Base-by-base conservation (phyloP, 1,140 invertebrate species). In the Neodiprion virginianus region DNA sequence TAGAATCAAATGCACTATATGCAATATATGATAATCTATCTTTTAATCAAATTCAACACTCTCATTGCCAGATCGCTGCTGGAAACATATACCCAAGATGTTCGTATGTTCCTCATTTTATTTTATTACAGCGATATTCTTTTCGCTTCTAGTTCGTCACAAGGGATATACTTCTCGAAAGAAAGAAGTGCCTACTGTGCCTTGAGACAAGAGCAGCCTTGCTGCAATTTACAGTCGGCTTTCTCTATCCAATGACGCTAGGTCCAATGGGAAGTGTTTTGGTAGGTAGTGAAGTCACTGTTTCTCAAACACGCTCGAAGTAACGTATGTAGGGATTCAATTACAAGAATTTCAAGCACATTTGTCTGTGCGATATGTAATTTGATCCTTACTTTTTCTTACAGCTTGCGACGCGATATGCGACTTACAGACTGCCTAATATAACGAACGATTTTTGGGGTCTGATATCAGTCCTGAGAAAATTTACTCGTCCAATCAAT, bases 211-310 rank as follows among this genome's bases (percentile, higher is more conserved):
- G 75, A 72, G 86, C 89, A 47, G 78, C 78, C 48, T 67, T 76
- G 3, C 5, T 88, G 2, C 89, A 90, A 80, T 11, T 76, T 12
- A 65, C 14, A 4, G 53, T 83, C 10, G 87, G 86, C 1, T 14
- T 88, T 0, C 11, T 83, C 8, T 89, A 90, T 77, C 89, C 91
- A 10, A 69, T 90, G 77, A 8, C 90, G 0, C n/a, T 90, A 21
- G 81, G 82, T 7, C 88, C 90, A 12, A 11, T 85, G 5, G 79
- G 84, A 74, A 83, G 81, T 73, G 85, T 90, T 69, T 84, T 89
- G 85, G 91, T 91, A 88, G 81, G 81, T 75, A 40, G 28, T 40
- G 1, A 40, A 40, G 28, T 40, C 28, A 40, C 28, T 40, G 28
- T 40, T 40, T 40, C 5, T 49, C 71, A 40, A 71, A 7, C 75